Evolutionary conservation across 2,113 vertebrate genomes (phyloP).

Genomic region (Dipodomys ordii): DNA sequence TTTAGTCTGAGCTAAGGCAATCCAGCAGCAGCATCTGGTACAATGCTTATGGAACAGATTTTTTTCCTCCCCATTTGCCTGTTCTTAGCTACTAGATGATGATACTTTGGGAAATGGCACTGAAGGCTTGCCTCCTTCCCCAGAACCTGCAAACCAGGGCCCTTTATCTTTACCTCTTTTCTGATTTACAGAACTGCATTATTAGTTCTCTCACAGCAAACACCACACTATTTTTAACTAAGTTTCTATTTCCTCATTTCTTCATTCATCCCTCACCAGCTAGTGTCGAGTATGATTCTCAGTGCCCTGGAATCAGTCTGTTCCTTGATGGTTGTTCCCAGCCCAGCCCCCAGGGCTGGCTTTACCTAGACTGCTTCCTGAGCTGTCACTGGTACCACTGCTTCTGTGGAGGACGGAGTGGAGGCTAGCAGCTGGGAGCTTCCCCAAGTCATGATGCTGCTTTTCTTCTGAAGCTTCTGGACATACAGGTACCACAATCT

Average conservation of each 20-base stretch:
- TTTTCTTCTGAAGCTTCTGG: not conserved
- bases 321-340: not conserved
- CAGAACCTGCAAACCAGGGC: not conserved
- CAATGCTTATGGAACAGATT: not conserved
- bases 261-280: not conserved
- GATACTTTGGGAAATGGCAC: not conserved
- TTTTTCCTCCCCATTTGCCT: not conserved
- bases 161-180: not conserved
- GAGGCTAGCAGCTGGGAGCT: not conserved
- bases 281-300: not conserved
- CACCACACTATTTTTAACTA: not conserved
- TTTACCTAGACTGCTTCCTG: not conserved
- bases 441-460: not conserved
- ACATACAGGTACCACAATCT: not conserved
- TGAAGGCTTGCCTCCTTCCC: not conserved
- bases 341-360: not conserved
- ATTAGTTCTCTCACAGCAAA: not conserved
- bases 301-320: not conserved
- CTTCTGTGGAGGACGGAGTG: not conserved
- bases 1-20: not conserved
- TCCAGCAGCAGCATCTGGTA: not conserved
- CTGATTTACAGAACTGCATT: not conserved
- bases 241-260: not conserved
- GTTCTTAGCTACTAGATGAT: not conserved
- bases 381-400: too few relatives aligned